Evolutionary conservation across 1,140 invertebrate genomes (phyloP).

Genomic region (Saccostrea glomerata): DNA sequence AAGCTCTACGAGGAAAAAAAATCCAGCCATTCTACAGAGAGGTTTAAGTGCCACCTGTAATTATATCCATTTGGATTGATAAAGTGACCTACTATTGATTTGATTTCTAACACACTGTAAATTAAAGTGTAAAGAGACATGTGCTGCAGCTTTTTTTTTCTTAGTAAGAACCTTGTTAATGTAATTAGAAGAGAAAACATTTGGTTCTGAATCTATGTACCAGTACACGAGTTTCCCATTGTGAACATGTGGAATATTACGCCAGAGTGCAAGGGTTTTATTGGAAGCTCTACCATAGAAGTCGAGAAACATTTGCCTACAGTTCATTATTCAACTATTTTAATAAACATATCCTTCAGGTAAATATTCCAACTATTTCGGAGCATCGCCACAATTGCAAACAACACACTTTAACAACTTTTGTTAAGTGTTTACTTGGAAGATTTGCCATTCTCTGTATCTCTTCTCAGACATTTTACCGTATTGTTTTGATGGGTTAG

Average conservation of each 20-base stretch:
- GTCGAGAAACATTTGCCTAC: not conserved
- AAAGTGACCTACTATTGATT: not conserved
- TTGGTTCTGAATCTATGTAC: not conserved
- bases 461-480: not conserved
- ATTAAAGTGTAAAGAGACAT: not conserved
- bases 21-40: not conserved
- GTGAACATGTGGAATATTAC: not conserved
- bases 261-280: not conserved
- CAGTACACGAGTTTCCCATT: not conserved
- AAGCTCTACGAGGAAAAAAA: not conserved
- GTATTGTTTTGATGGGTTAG: not conserved
- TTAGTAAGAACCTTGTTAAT: not conserved
- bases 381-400: not conserved
- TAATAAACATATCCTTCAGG: slow-evolving; percentile 8
- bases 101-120: not conserved
- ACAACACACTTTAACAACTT: not conserved
- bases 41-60: not conserved
- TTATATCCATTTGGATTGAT: not conserved
- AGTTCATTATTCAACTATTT: too few relatives aligned
- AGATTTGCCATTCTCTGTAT: not conserved
- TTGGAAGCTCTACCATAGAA: not conserved
- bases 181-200: not conserved
- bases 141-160: not conserved
- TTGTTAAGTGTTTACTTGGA: slow-evolving; percentile 8
- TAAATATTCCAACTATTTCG: slow-evolving; percentile 14